Conservation (phyloP, 2,888 invertebrate species). For the Aricia artaxerxes region DNA sequence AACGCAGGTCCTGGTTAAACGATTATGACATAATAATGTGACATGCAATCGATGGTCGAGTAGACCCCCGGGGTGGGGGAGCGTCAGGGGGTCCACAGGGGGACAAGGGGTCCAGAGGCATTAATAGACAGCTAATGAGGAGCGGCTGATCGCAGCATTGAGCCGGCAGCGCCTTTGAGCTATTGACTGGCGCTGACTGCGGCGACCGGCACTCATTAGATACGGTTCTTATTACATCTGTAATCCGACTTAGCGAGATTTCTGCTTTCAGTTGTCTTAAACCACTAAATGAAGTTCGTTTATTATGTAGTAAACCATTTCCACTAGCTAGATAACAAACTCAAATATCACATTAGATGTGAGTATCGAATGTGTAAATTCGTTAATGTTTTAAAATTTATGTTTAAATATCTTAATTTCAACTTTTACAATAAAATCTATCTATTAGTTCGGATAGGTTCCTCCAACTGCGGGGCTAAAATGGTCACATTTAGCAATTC, state of each 20-base stretch:
- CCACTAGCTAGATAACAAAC: too few species aligned
- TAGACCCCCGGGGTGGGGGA: background rate
- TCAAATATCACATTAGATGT: too few species aligned
- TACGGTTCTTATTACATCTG: background rate
- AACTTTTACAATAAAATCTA: too few species aligned
- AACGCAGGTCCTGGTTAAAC: background rate
- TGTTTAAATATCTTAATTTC: too few species aligned
- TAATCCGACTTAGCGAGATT: background rate
- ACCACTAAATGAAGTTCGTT: background rate
- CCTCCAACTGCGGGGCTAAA: too few species aligned
- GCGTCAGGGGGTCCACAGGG: background rate
- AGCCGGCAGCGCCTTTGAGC: background rate
- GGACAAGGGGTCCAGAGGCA: background rate
- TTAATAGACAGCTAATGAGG: constrained; percentile 13
- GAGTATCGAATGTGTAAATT: too few species aligned
- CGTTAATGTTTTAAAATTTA: too few species aligned
- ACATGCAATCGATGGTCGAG: background rate
- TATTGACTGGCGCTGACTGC: background rate
- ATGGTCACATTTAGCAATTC: too few species aligned
- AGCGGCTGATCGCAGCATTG: background rate
- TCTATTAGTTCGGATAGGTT: too few species aligned
- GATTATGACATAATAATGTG: background rate
- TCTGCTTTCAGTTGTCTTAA: background rate
- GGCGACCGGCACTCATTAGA: background rate
- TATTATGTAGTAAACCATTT: background rate